Evolutionary conservation across 2,113 vertebrate species (phyloP).

Genomic region (Odocoileus hemionus): DNA sequence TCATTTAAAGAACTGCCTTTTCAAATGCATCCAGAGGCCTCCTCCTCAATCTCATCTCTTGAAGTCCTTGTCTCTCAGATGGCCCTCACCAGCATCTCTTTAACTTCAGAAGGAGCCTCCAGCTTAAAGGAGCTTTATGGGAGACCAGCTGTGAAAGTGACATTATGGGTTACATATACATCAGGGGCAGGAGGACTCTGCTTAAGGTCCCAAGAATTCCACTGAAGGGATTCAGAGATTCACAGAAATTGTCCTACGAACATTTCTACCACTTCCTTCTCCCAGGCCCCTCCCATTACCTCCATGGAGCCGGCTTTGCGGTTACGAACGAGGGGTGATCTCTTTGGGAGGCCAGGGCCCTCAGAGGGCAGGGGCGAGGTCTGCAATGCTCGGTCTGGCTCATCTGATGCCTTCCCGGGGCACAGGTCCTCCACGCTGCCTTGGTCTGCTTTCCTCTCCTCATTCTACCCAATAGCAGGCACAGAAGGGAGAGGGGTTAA

Average conservation of each 20-base stretch:
- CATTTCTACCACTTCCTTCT: not conserved
- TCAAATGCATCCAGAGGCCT: not conserved
- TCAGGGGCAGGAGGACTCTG: not conserved
- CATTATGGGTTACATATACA: not conserved
- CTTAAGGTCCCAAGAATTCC: not conserved
- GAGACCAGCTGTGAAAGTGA: slow-evolving; percentile 2
- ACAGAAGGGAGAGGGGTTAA: not conserved
- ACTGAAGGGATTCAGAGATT: not conserved
- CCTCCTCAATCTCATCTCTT: slow-evolving; percentile 8
- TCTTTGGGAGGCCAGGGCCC: slow-evolving; percentile 84
- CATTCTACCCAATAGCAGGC: slow-evolving; percentile 82
- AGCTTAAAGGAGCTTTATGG: slow-evolving; percentile 32
- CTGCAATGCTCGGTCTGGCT: slow-evolving; percentile 83
- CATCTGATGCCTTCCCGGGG: slow-evolving; percentile 76
- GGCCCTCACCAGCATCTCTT: not conserved
- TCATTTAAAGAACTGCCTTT: slow-evolving; percentile 22
- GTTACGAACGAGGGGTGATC: slow-evolving; percentile 91
- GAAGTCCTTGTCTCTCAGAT: slow-evolving; percentile 4
- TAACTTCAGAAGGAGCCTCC: slow-evolving; percentile 13
- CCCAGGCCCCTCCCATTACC: slow-evolving; percentile 76
- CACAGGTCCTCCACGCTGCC: slow-evolving; percentile 91
- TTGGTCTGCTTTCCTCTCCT: slow-evolving; percentile 89
- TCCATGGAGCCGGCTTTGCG: slow-evolving; percentile 98
- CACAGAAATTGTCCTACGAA: not conserved
- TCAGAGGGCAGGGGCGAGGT: slow-evolving; percentile 82